phyloP scores from a whole-genome alignment of 2,888 invertebrate species.

The Tillus elongatus region DNA sequence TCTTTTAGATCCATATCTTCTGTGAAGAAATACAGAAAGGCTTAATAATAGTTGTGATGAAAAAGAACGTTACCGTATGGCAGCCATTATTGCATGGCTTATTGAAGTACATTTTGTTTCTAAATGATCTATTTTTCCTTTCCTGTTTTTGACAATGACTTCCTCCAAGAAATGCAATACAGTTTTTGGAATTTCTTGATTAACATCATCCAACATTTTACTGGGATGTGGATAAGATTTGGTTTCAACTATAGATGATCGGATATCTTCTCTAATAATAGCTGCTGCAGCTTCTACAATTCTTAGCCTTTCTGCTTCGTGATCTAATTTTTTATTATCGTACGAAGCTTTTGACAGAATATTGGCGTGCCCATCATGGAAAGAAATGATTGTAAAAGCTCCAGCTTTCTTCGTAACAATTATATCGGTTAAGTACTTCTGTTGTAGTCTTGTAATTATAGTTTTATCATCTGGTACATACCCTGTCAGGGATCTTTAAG shows the following conservation, averaged over 20 bases:
- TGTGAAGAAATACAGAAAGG: conserved; percentile 30
- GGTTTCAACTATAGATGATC: conserved; percentile 29
- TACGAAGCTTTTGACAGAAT: conserved; percentile 22
- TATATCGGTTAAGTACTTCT: conserved; percentile 20
- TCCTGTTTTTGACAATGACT: conserved; percentile 24
- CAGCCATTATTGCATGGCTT: conserved; percentile 31
- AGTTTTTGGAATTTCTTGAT: conserved; percentile 23
- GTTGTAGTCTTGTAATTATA: conserved; percentile 26
- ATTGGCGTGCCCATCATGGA: conserved; percentile 29
- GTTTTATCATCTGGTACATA: conserved; percentile 32
- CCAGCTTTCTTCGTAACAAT: conserved; percentile 19
- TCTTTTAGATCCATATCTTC: conserved; percentile 32
- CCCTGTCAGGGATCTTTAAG: conserved; percentile 27
- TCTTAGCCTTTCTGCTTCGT: conserved; percentile 25
- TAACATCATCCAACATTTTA: conserved; percentile 25
- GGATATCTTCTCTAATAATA: conserved; percentile 34
- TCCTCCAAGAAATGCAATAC: conserved; percentile 16
- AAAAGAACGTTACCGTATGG: conserved; percentile 25
- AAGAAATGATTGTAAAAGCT: conserved; percentile 32
- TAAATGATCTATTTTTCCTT: conserved; percentile 13
- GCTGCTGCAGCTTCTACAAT: conserved; percentile 32
- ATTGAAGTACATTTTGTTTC: conserved; percentile 21
- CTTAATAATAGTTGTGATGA: conserved; percentile 28
- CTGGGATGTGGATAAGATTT: conserved; percentile 29
- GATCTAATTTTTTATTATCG: conserved; percentile 8